Percentiles rank a stretch among this genome's conserved stretches.
These are phyloP conservation scores for Dinothrombium tinctorium DNA, from an alignment of 1,140 invertebrate species.

Conservation along the genomic window DNA sequence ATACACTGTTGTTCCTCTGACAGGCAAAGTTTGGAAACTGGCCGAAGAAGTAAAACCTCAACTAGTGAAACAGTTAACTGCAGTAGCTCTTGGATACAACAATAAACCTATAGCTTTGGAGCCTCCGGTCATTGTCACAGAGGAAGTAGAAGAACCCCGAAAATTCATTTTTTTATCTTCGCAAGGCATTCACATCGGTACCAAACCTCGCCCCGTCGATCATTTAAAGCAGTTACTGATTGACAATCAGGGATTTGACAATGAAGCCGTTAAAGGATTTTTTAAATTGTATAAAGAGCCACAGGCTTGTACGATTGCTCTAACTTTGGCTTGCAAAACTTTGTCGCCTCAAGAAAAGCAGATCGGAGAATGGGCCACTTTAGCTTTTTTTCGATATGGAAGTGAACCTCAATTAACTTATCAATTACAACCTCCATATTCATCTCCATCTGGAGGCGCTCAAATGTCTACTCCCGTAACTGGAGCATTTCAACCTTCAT, in stretches of 20 bases:
- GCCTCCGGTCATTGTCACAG: constrained; percentile 40
- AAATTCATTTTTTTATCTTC: constrained; percentile 56
- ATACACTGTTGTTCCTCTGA: constrained; percentile 40
- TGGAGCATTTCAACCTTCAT: too few relatives aligned
- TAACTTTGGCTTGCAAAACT: constrained; percentile 51
- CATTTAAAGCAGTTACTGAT: constrained; percentile 50
- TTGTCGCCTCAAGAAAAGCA: constrained; percentile 38
- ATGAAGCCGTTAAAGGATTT: constrained; percentile 53
- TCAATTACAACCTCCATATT: background rate
- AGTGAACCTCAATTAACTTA: constrained; percentile 32
- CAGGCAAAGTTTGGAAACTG: constrained; percentile 60
- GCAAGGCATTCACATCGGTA: constrained; percentile 55
- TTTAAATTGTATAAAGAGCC: constrained; percentile 55
- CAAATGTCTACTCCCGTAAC: background rate
- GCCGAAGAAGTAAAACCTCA: constrained; percentile 28
- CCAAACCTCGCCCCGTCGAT: constrained; percentile 61
- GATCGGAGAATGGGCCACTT: constrained; percentile 48
- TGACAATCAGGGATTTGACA: constrained; percentile 56
- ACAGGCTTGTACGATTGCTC: constrained; percentile 64
- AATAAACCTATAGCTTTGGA: constrained; percentile 18
- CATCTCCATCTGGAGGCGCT: background rate
- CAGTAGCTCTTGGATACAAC: constrained; percentile 3
- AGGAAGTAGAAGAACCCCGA: constrained; percentile 42
- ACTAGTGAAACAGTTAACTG: constrained; percentile 7
- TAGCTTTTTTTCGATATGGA: constrained; percentile 77